These are phyloP conservation scores for Pharmacophagus antenor DNA, from an alignment of 2,888 invertebrate species.

Conservation along the genomic window DNA sequence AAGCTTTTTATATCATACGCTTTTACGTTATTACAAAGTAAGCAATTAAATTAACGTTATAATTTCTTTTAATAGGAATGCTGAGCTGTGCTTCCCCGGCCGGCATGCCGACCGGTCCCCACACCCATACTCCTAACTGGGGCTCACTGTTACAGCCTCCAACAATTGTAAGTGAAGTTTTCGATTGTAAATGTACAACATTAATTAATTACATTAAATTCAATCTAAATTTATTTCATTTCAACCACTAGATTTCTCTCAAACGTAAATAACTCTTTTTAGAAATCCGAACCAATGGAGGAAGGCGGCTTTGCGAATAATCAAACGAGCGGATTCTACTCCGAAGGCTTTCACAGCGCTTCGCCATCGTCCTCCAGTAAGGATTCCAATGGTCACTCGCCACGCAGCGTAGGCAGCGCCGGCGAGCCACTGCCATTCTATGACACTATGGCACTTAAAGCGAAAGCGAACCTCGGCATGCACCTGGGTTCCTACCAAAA, in stretches of 20 bases:
- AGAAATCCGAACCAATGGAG: conserved; percentile 81
- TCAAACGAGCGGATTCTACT: conserved; percentile 82
- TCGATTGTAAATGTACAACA: too few relatives aligned
- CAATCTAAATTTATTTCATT: neutral
- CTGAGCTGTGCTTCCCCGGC: conserved; percentile 71
- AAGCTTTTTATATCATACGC: too few relatives aligned
- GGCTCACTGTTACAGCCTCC: conserved; percentile 59
- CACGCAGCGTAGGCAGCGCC: conserved; percentile 68
- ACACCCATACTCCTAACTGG: conserved; percentile 59
- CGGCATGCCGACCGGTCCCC: conserved; percentile 69
- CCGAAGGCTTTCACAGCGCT: conserved; percentile 81
- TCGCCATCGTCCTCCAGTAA: conserved; percentile 81
- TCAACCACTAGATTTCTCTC: neutral
- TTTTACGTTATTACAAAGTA: neutral
- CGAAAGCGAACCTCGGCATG: conserved; percentile 70
- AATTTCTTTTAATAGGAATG: conserved; percentile 55
- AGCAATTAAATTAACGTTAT: neutral
- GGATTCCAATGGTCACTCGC: conserved; percentile 74
- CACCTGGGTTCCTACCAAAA: conserved; percentile 67
- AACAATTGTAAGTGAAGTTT: conserved; percentile 56
- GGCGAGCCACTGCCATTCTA: conserved; percentile 67
- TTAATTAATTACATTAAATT: neutral
- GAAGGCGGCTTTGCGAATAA: conserved; percentile 74
- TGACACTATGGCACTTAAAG: conserved; percentile 64
- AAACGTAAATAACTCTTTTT: conserved; percentile 46